Conservation (phyloP, 2,113 vertebrate genomes). For the Melospiza georgiana region DNA sequence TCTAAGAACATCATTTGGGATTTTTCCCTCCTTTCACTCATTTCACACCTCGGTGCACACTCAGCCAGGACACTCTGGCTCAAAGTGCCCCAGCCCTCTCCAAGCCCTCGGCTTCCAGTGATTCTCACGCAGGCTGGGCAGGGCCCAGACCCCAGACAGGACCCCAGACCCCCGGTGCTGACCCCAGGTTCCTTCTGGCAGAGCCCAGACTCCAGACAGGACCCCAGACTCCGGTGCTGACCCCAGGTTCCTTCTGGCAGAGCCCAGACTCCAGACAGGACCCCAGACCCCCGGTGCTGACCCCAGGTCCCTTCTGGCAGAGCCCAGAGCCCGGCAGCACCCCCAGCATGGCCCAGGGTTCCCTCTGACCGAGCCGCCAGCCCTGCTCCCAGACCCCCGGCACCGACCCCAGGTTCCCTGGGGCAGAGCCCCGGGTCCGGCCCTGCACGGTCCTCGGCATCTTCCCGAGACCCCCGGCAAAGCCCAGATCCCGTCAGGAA, state of each 20-base stretch:
- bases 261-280: not conserved
- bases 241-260: not conserved
- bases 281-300: not conserved
- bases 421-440: not conserved
- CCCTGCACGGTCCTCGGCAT: not conserved
- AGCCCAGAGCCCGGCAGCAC: not conserved
- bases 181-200: not conserved
- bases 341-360: no score
- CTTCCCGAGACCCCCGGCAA: not conserved
- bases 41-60: not conserved
- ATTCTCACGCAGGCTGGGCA: not conserved
- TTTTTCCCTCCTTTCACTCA: no score
- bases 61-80: not conserved
- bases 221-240: not conserved
- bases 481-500: not conserved
- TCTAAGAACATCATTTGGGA: accelerated
- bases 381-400: not conserved
- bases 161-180: not conserved
- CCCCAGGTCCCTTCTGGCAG: not conserved
- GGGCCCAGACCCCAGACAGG: no score
- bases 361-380: not conserved
- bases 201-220: not conserved
- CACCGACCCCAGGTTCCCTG: not conserved
- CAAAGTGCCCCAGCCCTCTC: not conserved
- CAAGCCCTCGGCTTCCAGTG: not conserved